A percentile compares a stretch with the other conserved stretches of the same genome.
These are phyloP conservation scores for Spongia lamella DNA, from an alignment of 37 sponge, comb jelly and placozoan species.

Conservation along the genomic window DNA sequence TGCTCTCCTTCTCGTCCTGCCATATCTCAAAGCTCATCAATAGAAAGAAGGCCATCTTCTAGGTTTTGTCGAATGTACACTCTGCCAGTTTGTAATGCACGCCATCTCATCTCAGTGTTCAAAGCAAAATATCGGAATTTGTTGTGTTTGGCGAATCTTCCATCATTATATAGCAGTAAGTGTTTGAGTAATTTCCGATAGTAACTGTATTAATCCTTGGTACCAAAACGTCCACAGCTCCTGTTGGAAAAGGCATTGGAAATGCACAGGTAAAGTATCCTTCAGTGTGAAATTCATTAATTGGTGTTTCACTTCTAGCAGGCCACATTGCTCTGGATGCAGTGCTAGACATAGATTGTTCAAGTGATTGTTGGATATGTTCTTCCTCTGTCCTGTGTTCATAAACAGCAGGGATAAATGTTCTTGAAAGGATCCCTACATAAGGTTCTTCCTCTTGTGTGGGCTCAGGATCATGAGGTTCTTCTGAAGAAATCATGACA, in stretches of 20 bases:
- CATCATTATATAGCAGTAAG: constrained; percentile 13
- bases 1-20: constrained; percentile 24
- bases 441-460: too few relatives aligned
- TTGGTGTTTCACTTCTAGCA: constrained; percentile 2
- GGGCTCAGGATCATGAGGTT: too few relatives aligned
- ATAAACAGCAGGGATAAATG: constrained; percentile 31
- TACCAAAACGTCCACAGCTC: constrained; percentile 21
- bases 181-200: constrained; percentile 22
- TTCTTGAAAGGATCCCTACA: background rate
- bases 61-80: constrained; percentile 19
- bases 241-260: constrained; percentile 31
- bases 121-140: constrained; percentile 39
- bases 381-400: too few relatives aligned
- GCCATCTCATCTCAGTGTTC: constrained; percentile 30
- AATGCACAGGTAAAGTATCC: constrained; percentile 29
- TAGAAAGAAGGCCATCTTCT: constrained; percentile 23
- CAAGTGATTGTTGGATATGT: constrained; percentile 3
- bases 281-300: constrained; percentile 24
- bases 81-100: constrained; percentile 24
- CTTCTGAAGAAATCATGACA: too few relatives aligned
- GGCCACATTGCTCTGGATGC: constrained; percentile 30
- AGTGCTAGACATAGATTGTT: background rate
- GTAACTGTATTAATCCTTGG: background rate
- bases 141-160: constrained; percentile 29
- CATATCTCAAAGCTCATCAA: constrained; percentile 45